Evolutionary conservation across 2,797 vertebrate species (phyloP), one percentile per base, ranked within the genome.

Genomic region (Thaleichthys pacificus): DNA sequence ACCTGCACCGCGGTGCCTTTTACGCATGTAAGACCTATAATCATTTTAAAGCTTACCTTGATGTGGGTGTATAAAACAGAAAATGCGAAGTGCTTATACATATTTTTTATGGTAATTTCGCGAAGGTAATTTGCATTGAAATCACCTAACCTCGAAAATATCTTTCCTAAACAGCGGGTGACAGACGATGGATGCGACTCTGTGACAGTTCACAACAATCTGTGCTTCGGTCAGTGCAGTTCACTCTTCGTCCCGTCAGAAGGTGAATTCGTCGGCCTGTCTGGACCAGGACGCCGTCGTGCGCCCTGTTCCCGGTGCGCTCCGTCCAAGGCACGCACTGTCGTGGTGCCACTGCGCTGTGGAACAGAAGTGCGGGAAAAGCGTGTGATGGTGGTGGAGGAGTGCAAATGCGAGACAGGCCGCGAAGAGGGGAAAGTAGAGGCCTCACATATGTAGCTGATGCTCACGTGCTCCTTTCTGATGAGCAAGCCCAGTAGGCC

Each of bases 201-300:
- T 0, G 84, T 93, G 38, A 90, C 82, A 0, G 83, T 94, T 62
- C 87, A 89, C 85, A 94, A 94, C 85, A 90, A 90, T 70, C 83
- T 94, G 85, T 94, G 93, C 72, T 93, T 91, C 61, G 93, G 93
- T 56, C 91, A 92, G 85, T 94, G 93, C 91, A 92, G 83, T 84
- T 94, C 93, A 47, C 85, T 94, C 81, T 94, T 92, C 66, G 84
- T 94, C 60, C 93, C 93, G 0, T 77, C 86, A 0, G 88, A 81
- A 4, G 90, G 79, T 21, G 91, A 91, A 56, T 76, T 83, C 22
- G 49, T 66, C 0, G 80, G 68, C 15, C 28, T 26, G 30, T 70
- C 61, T 0, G 74, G 69, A 11, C n/a, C 57, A 3, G 77, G 69
- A 65, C 84, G 66, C 51, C 84, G 57, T 9, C 74, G 69, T 24